Conservation (phyloP, 2,113 vertebrate genomes). For the Lepidothrix coronata region DNA sequence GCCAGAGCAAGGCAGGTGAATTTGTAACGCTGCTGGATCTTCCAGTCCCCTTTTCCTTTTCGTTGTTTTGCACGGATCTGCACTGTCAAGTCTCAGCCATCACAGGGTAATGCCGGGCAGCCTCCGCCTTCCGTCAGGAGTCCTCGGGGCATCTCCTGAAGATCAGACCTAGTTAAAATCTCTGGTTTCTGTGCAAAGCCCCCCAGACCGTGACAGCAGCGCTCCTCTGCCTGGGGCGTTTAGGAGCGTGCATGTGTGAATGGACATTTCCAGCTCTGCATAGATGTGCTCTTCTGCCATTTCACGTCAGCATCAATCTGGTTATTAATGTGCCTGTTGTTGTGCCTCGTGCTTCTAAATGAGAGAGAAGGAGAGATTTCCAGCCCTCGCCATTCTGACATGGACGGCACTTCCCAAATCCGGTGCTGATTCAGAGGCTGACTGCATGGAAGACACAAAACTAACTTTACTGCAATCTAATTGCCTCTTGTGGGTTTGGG, state of each 20-base stretch:
- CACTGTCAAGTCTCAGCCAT: constrained; percentile 9
- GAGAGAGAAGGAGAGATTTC: neutral
- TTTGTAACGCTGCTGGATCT: neutral
- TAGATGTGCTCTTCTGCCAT: constrained; percentile 44
- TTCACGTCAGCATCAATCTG: constrained; percentile 41
- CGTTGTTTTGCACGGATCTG: neutral
- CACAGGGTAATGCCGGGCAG: neutral
- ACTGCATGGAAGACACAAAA: neutral
- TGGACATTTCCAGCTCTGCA: constrained; percentile 45
- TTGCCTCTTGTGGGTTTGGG: neutral
- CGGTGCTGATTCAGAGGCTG: neutral
- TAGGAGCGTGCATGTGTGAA: constrained; percentile 25
- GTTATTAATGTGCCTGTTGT: neutral
- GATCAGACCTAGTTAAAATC: constrained; percentile 50
- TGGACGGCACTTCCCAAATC: neutral
- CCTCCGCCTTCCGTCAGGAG: neutral
- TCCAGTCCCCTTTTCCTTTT: neutral
- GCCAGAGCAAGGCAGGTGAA: neutral
- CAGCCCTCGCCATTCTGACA: neutral
- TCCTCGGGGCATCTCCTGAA: constrained; percentile 23
- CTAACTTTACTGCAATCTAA: neutral
- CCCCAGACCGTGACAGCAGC: constrained; percentile 32
- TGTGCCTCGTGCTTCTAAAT: neutral
- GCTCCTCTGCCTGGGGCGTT: neutral
- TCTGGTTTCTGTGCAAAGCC: constrained; percentile 1